Conservation (phyloP, 2,797 vertebrate genomes). For the Thalassophryne amazonica region DNA sequence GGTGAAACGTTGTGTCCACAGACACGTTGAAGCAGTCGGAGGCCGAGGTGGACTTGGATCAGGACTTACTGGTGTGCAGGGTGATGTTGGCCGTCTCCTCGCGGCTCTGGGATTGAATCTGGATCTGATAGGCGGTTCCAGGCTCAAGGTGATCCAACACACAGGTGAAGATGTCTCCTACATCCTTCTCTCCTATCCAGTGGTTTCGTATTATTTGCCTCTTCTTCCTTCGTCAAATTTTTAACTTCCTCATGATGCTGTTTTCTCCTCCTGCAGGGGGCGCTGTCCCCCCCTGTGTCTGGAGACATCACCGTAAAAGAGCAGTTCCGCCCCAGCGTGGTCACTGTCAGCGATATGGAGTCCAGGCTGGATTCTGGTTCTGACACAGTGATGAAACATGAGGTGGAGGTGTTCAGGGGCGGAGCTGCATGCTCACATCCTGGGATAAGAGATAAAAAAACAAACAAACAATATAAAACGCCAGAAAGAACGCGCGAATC, state of each 20-base stretch:
- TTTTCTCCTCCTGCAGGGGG: slow-evolving; percentile 5
- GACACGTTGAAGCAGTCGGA: too few relatives aligned
- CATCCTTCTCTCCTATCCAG: background rate
- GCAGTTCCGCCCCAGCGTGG: slow-evolving; percentile 45
- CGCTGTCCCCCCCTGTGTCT: slow-evolving; percentile 6
- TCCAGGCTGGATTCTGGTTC: slow-evolving; percentile 22
- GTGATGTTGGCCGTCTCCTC: slow-evolving; percentile 41
- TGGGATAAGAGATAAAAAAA: slow-evolving; percentile 22
- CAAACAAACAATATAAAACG: too few relatives aligned
- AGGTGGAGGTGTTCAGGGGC: background rate
- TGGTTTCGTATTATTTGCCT: background rate
- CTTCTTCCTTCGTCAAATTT: background rate
- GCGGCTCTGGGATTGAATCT: slow-evolving; percentile 43
- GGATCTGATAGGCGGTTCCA: slow-evolving; percentile 62
- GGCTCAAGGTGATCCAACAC: slow-evolving; percentile 58
- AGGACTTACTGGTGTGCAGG: slow-evolving; percentile 67
- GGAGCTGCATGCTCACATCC: slow-evolving; percentile 25
- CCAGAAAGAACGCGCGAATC: too few relatives aligned
- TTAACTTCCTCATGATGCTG: background rate
- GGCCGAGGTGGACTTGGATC: background rate
- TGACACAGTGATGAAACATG: slow-evolving; percentile 52
- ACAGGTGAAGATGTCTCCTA: slow-evolving; percentile 35
- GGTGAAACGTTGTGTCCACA: too few relatives aligned
- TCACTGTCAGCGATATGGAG: slow-evolving; percentile 42
- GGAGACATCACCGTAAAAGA: slow-evolving; percentile 42